Percentiles rank a stretch among this genome's conserved stretches.
Evolutionary conservation across 2,888 invertebrate species (phyloP).

Genomic region (Agriopis marginaria): DNA sequence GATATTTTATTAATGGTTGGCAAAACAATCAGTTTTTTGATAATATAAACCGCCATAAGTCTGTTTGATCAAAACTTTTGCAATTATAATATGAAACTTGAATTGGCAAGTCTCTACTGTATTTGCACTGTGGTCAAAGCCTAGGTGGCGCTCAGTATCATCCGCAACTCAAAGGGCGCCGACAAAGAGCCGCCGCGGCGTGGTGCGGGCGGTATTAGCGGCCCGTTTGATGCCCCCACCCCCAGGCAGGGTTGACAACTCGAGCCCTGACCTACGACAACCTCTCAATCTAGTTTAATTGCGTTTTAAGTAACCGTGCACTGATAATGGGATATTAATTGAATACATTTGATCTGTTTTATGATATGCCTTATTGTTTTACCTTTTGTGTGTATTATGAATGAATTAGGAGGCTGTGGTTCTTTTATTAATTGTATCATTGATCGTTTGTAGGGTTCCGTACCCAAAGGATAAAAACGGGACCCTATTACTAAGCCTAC

Average conservation of each 20-base stretch:
- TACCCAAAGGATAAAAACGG: too few relatives aligned
- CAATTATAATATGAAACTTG: constrained; percentile 3
- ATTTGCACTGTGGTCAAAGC: constrained; percentile 48
- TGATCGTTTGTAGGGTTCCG: too few relatives aligned
- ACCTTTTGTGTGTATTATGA: constrained; percentile 32
- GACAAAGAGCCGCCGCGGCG: constrained; percentile 81
- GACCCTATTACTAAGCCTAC: too few relatives aligned
- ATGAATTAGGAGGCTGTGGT: constrained; percentile 31
- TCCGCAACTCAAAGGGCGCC: constrained; percentile 82
- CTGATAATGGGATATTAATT: constrained; percentile 49
- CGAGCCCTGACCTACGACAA: constrained; percentile 62
- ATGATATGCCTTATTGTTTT: constrained; percentile 42
- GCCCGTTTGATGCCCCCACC: constrained; percentile 78
- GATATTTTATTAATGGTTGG: background rate
- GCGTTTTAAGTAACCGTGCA: constrained; percentile 56
- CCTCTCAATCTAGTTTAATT: constrained; percentile 61
- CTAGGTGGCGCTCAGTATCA: constrained; percentile 70
- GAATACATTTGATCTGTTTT: constrained; percentile 45
- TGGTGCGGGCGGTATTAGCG: constrained; percentile 83
- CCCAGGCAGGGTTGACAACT: constrained; percentile 40
- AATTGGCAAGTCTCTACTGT: constrained; percentile 36
- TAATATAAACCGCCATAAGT: too few relatives aligned
- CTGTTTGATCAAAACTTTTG: constrained; percentile 4
- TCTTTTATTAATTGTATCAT: too few relatives aligned
- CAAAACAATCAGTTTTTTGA: background rate